Evolutionary conservation across 1,140 invertebrate genomes (phyloP).

Genomic region (Nautilus pompilius): DNA sequence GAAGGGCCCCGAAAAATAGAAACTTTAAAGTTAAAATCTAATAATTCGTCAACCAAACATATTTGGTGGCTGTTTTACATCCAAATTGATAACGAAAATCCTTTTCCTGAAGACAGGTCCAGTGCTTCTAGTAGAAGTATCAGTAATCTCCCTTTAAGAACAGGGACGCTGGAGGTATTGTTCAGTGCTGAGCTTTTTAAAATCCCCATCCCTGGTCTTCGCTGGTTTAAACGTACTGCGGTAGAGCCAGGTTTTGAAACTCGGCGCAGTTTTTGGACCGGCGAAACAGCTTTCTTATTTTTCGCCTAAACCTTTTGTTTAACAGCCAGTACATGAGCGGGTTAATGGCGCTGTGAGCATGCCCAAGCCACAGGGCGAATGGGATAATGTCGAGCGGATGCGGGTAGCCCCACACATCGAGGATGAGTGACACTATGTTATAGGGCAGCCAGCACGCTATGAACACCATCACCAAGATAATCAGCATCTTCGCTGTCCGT

Average conservation of each 20-base stretch:
- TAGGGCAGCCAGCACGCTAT: slow-evolving; percentile 93
- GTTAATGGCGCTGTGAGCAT: slow-evolving; percentile 74
- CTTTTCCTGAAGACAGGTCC: no score
- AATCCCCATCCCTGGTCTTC: no score
- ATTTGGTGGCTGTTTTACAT: no score
- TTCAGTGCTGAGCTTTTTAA: no score
- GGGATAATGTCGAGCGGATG: slow-evolving; percentile 44
- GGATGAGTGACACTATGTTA: slow-evolving; percentile 65
- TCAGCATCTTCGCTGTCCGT: slow-evolving; percentile 85
- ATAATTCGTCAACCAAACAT: no score
- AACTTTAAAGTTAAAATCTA: no score
- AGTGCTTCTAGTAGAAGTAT: no score
- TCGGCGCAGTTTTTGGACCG: neutral
- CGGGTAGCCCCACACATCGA: slow-evolving; percentile 60
- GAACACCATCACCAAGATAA: slow-evolving; percentile 88
- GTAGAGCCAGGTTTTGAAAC: neutral
- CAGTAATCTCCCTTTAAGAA: no score
- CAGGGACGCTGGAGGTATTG: no score
- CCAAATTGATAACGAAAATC: no score
- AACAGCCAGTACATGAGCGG: slow-evolving; percentile 75
- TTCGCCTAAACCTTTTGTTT: slow-evolving; percentile 62
- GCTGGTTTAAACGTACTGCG: neutral
- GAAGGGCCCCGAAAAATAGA: no score
- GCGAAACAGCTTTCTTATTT: slow-evolving; percentile 18
- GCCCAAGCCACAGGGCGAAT: slow-evolving; percentile 68